phyloP scores from a whole-genome alignment of 2,797 vertebrate genomes.

The Cyprinella venusta region DNA sequence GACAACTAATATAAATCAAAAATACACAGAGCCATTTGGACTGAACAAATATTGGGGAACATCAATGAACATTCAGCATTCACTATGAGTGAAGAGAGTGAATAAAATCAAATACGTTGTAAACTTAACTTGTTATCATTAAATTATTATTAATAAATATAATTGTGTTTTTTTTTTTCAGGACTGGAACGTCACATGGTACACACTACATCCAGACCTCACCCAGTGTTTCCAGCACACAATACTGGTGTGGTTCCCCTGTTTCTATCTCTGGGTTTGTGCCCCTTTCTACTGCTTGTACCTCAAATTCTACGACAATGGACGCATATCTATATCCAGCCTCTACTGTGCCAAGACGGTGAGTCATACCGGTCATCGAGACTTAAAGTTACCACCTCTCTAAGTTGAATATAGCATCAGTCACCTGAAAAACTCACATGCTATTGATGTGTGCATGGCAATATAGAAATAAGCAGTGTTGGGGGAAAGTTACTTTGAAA shows the following conservation, averaged over 20 bases:
- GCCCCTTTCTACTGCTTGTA: constrained; percentile 84
- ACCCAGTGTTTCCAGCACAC: constrained; percentile 97
- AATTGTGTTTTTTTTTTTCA: constrained; percentile 63
- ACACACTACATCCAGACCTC: constrained; percentile 91
- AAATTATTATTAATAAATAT: no score
- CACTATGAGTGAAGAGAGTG: neutral
- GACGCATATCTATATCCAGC: constrained; percentile 82
- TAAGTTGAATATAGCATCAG: neutral
- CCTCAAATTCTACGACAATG: constrained; percentile 77
- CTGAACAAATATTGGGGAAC: constrained; percentile 3
- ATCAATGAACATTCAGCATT: neutral
- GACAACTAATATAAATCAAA: constrained; percentile 9
- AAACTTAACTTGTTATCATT: neutral
- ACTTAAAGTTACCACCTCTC: neutral
- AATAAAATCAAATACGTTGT: neutral
- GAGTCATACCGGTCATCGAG: constrained; percentile 28
- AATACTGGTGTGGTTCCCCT: constrained; percentile 90
- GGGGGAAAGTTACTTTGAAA: no score
- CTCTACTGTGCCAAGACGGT: constrained; percentile 89
- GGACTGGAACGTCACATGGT: constrained; percentile 95
- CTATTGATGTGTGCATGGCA: neutral
- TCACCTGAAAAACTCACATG: neutral
- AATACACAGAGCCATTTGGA: constrained; percentile 4
- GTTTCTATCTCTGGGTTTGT: constrained; percentile 90
- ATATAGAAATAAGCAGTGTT: neutral